Base-by-base conservation (phyloP, 2,888 invertebrate species). In the Euplagia quadripunctaria region DNA sequence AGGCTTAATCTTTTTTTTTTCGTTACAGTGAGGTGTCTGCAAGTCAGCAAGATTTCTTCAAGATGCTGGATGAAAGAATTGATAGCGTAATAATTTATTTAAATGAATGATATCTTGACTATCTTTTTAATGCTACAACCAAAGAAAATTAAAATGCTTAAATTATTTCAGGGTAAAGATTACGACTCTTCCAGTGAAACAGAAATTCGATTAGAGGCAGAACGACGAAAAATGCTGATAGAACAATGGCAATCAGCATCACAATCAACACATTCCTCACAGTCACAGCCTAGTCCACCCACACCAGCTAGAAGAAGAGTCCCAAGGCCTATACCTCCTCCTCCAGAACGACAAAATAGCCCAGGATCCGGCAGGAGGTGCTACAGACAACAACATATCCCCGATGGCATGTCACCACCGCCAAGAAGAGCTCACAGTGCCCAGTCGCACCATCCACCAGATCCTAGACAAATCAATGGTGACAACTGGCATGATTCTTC, bases 41-140 rank as follows among this genome's bases (percentile, higher is more conserved):
- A 80, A 99, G 99, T 91, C 99, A 99, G 94, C 97, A 98, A 90
- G 98, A 99, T 91, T 99, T 99, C 96, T 99, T 99, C 96, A 98
- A 97, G 92, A 98, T 98, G 98, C 96, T 99, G 86, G 99, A 99
- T 91, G 98, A 98, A 87, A 98, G 98, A 96, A 98, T 99, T 89
- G 98, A 98, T 93, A 97, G 97, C 95, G 98, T 98, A 96, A 65
- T n/a, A 16, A 61, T 68, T 20, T 46, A 16, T 31, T 8, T 49
- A 46, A 4, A 51, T 49, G n/a, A 4, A n/a, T 16, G 0, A 0
- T 20, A 16, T 58, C 43, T 8, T 46, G 9, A 46, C 9, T 4
- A 46, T 12, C 20, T 41, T 20, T 49, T 17, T 9, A 49, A 61
- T 61, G 12, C 8, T 7, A 46, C 16, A 12, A n/a, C 8, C 17